Conservation (phyloP, 1,140 invertebrate species). For the Nasonia longicornis region DNA sequence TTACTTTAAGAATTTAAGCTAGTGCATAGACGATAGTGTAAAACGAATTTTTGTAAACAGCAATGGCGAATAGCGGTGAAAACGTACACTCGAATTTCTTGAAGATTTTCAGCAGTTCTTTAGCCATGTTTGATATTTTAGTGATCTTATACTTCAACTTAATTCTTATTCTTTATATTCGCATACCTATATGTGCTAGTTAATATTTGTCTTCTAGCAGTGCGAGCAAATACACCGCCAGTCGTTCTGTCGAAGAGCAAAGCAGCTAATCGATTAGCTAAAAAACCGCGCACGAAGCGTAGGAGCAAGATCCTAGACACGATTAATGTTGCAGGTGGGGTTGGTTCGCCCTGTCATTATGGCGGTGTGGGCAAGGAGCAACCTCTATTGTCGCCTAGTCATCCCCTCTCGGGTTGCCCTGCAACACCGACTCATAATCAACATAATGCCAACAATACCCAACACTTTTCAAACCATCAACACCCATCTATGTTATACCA, state of each 20-base stretch:
- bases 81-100: conserved; percentile 7
- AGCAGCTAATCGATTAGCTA: conserved; percentile 42
- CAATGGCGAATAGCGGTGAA: conserved; percentile 24
- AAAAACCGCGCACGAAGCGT: conserved; percentile 37
- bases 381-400: conserved; percentile 70
- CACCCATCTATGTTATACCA: conserved; percentile 71
- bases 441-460: conserved; percentile 68
- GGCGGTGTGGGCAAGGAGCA: conserved; percentile 66
- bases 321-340: conserved; percentile 72
- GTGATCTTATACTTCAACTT: conserved; percentile 11
- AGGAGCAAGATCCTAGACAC: conserved; percentile 56
- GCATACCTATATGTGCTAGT: conserved; percentile 31
- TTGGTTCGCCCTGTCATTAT: conserved; percentile 71
- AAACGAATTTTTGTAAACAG: conserved; percentile 27
- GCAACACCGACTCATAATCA: conserved; percentile 63
- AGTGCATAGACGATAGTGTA: not conserved
- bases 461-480: conserved; percentile 64
- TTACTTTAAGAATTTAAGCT: not conserved
- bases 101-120: conserved; percentile 30
- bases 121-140: not conserved
- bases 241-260: conserved; percentile 42
- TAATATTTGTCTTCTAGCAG: conserved; percentile 44
- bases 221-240: conserved; percentile 37
- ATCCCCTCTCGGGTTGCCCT: conserved; percentile 68
- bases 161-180: conserved; percentile 10